Evolutionary conservation across 2,113 vertebrate genomes (phyloP), one percentile per base, ranked within the genome.

Genomic region (Nettapus auritus): DNA sequence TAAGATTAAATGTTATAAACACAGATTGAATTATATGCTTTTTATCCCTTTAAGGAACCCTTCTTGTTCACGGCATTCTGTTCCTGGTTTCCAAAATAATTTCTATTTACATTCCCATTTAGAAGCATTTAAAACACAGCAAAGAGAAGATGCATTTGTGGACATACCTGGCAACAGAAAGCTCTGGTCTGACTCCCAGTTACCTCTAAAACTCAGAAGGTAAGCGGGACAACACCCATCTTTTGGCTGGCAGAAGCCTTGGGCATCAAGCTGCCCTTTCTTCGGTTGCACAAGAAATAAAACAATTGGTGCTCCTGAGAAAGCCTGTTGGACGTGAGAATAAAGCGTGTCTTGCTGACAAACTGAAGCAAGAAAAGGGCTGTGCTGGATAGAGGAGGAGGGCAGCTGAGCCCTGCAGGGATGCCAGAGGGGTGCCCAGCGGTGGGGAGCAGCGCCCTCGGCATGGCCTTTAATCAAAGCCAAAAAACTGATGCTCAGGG

Each of bases 1-100:
- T 67, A 93, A 93, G 82, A 91, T 96, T 76, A 89, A 96, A 89
- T 52, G 71, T 70, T 80, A 83, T 81, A 94, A 94, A 95, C 44
- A 94, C 29, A 69, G 94, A 94, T 91, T 82, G 77, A 95, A 93
- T 94, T 93, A 91, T 82, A 69, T 56, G 67, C 6, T 59, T 71
- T 80, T 95, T 70, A 88, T 82, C 92, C 50, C 53, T 96, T 94
- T 70, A 89, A 94, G 84, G 55, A 86, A 34, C 36, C 62, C 63
- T 67, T 80, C 67, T 67, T 80, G 31, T 88, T 93, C 63, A 26
- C 46, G 44, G 19, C 19, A 36, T 82, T 90, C 59, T 93, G 33
- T 80, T 96, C 66, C n/a, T 67, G 69, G 50, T 66, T 93, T 74
- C 63, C 40, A 80, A 89, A 96, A 69, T 77, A 4, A 82, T 76